Evolutionary conservation across 2,888 invertebrate genomes (phyloP).

Genomic region (Spilosoma lubricipeda): DNA sequence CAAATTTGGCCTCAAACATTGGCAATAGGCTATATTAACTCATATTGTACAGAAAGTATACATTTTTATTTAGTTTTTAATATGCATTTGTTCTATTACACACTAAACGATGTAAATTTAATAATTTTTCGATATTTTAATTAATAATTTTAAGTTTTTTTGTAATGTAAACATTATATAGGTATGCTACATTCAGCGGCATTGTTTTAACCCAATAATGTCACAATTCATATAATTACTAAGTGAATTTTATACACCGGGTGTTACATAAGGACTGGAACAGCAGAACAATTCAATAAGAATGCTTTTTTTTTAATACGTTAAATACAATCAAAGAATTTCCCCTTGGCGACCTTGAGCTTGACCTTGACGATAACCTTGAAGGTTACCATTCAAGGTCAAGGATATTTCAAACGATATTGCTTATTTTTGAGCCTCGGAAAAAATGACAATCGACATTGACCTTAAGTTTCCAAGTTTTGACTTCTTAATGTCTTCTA

Average conservation of each 20-base stretch:
- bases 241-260: background rate
- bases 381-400: too few species aligned
- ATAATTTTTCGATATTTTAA: constrained; percentile 41
- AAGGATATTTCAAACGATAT: too few species aligned
- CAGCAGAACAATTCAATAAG: background rate
- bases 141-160: constrained; percentile 31
- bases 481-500: too few species aligned
- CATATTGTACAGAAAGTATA: constrained; percentile 42
- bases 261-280: background rate
- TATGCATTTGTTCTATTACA: constrained; percentile 58
- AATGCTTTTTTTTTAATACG: too few species aligned
- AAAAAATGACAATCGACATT: too few species aligned
- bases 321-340: too few species aligned
- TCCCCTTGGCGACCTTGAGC: too few species aligned
- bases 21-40: constrained; percentile 18
- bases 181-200: constrained; percentile 44
- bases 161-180: constrained; percentile 33
- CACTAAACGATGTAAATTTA: constrained; percentile 51
- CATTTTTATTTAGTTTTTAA: constrained; percentile 59
- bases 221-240: background rate
- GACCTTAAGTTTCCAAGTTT: too few species aligned
- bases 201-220: constrained; percentile 12
- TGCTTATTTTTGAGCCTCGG: too few species aligned
- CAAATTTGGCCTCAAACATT: constrained; percentile 8
- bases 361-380: too few species aligned